Evolutionary conservation across 2,113 vertebrate genomes (phyloP), one percentile per base, ranked within the genome.

Genomic region (Stegastes partitus): DNA sequence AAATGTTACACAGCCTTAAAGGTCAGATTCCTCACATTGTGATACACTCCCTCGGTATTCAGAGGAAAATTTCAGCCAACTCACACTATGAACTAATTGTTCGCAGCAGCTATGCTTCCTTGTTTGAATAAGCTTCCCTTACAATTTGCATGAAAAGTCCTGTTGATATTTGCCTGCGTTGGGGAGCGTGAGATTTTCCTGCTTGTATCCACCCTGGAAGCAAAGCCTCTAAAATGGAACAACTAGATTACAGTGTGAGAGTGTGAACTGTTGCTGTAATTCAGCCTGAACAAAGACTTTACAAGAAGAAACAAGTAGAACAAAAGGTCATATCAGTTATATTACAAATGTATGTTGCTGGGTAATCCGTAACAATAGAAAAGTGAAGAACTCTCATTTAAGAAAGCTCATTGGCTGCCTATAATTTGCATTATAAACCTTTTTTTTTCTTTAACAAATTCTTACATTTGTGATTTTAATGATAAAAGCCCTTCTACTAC

Each of bases 1-100:
- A 86, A 86, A 87, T 85, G 77, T 85, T 89, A 58, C 66, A 59
- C 44, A 63, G 74, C 54, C 85, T 39, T 71, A 81, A 88, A 88
- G 83, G 81, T 81, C 81, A 89, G 84, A 91, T 87, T 89, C 83
- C 63, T 85, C 58, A 79, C 74, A 81, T 92, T 80, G 78, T 80
- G 58, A 57, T 63, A 58, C 70, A 68, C 65, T 59, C 71, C 21
- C 49, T 84, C 56, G 4, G 79, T 71, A 86, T 76, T 81, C 51
- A 45, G 58, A 83, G 28, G 42, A 77, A 15, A 72, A 63, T 55
- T 87, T 73, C 26, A 74, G 25, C 49, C 34, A 53, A 70, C 44
- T n/a, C 37, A 11, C n/a, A 73, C 67, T 62, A 25, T 74, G 61
- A 68, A 63, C n/a, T 63, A 57, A 80, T 82, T 78, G 49, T 86